A percentile compares a stretch with the other conserved stretches of the same genome.
Conservation (phyloP, 2,888 invertebrate species). For the Troides aeacus region DNA sequence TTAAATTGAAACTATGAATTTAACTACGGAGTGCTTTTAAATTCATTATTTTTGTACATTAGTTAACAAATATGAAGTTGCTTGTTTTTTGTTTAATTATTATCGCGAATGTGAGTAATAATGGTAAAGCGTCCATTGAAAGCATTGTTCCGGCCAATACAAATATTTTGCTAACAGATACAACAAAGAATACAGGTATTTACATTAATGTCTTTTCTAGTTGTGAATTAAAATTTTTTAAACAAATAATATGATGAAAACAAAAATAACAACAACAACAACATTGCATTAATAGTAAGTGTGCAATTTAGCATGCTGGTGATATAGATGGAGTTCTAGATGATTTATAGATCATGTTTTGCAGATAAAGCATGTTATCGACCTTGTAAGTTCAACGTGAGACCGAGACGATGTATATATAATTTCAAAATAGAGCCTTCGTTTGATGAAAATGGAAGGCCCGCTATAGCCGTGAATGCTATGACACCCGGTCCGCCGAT, state of each 20-base stretch:
- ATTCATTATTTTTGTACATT: neutral
- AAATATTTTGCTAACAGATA: conserved; percentile 59
- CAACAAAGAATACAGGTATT: conserved; percentile 59
- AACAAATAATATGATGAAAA: neutral
- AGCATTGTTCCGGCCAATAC: conserved; percentile 55
- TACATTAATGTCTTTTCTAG: neutral
- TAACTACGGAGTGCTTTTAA: neutral
- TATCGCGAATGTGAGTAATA: conserved; percentile 61
- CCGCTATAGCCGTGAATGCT: conserved; percentile 60
- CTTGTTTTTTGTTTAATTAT: conserved; percentile 61
- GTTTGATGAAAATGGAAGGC: conserved; percentile 52
- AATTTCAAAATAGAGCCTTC: conserved; percentile 63
- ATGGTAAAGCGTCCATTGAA: conserved; percentile 70
- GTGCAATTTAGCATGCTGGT: neutral
- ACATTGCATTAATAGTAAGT: neutral
- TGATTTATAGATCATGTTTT: conserved; percentile 34
- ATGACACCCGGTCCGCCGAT: conserved; percentile 76
- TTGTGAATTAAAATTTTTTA: neutral
- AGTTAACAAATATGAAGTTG: conserved; percentile 52
- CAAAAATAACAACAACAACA: neutral
- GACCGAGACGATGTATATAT: conserved; percentile 66
- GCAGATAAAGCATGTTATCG: conserved; percentile 69
- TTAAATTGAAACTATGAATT: neutral
- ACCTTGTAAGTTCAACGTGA: conserved; percentile 75
- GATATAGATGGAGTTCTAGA: neutral